Base-by-base conservation (phyloP, 2,797 vertebrate genomes). In the Callimico goeldii region DNA sequence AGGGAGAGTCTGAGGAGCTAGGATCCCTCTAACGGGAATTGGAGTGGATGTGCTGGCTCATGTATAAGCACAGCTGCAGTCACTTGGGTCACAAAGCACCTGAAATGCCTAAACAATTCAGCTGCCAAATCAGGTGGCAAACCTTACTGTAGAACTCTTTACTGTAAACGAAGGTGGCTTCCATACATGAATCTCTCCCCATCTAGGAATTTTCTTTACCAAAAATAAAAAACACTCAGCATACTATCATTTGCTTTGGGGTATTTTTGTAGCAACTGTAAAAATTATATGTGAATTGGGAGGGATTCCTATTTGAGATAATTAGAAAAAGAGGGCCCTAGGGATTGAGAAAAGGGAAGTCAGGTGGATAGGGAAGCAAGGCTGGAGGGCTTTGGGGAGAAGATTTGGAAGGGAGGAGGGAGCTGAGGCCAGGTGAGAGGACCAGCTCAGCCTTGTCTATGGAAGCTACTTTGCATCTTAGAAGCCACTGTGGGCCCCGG, bases 401-500 rank as follows among this genome's bases (percentile, higher is more conserved):
- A 39, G 64, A 58, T 48, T 10, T 50, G n/a, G 77, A 52, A 84
- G n/a, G 43, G 6, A 52, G 57, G 41, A 73, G 30, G 19, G 11
- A 39, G 36, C 46, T 17, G 46, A 87, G 46, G 12, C 33, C 24
- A 72, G 61, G 33, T 17, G 11, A 75, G 57, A 70, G 30, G 76
- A 52, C 7, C 55, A 52, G 33, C 5, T 91, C 36, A 22, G 52
- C 43, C 43, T 48, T 46, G 57, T 43, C 41, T 50, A 4, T 43
- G 0, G 0, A 77, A 80, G 55, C 5, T 22, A 41, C 30, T 26
- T 8, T 4, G 28, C n/a, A 7, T 58, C 43, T 41, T 52, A n/a
- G 33, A 90, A 36, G 46, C 30, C 39, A 46, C 24, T 2, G 19
- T 33, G 9, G 57, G 20, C 33, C 39, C 57, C 30, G 17, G 30